Percentiles rank a stretch among this genome's conserved stretches.
These are phyloP conservation scores for Conistra vaccinii DNA, from an alignment of 2,888 invertebrate genomes.

Conservation along the genomic window DNA sequence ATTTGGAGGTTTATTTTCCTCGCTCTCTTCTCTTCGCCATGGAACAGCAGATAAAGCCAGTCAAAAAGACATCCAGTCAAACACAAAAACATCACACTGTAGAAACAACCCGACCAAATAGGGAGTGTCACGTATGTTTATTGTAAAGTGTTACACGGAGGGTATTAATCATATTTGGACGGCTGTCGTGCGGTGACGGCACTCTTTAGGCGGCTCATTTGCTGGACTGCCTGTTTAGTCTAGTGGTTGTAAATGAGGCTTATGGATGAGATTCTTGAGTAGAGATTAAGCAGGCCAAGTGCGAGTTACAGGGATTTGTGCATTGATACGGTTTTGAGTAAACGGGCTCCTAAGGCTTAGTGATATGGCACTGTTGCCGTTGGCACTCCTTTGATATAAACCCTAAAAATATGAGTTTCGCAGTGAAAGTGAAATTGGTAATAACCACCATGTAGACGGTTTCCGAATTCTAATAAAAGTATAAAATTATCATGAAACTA, in stretches of 20 bases:
- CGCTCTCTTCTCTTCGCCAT: not conserved
- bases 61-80: not conserved
- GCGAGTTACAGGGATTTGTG: not conserved
- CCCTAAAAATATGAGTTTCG: not conserved
- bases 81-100: slow-evolving; percentile 56
- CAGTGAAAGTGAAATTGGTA: not conserved
- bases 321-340: not conserved
- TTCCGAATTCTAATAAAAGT: not conserved
- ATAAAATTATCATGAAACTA: slow-evolving; percentile 3
- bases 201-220: slow-evolving; percentile 43
- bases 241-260: not conserved
- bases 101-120: slow-evolving; percentile 68
- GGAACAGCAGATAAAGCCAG: not conserved
- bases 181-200: slow-evolving; percentile 63
- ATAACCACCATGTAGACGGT: not conserved
- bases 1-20: not conserved
- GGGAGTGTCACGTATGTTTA: slow-evolving; percentile 69
- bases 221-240: slow-evolving; percentile 31
- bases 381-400: not conserved
- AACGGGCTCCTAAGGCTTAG: not conserved
- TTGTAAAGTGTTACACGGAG: slow-evolving; percentile 54
- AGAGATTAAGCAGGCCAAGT: not conserved
- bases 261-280: not conserved
- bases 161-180: slow-evolving; percentile 72
- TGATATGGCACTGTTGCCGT: not conserved